These are phyloP conservation scores for Betta splendens DNA, from an alignment of 2,797 vertebrate genomes.

Conservation along the genomic window DNA sequence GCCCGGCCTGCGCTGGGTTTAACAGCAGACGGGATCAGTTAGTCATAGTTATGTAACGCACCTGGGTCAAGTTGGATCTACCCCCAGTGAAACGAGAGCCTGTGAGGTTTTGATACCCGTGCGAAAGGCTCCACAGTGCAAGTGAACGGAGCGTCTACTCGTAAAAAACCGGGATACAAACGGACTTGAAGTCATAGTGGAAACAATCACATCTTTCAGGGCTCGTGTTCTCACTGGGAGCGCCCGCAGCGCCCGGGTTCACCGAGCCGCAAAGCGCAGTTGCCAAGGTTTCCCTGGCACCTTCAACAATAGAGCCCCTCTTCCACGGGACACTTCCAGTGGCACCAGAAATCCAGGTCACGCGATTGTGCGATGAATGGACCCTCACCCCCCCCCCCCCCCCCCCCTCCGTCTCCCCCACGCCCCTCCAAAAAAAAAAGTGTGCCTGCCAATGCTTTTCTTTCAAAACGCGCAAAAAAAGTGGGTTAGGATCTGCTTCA, in stretches of 20 bases:
- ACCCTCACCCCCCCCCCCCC: neutral
- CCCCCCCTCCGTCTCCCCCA: neutral
- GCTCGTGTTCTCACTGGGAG: constrained; percentile 46
- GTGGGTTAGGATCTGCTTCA: neutral
- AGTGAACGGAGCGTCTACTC: too few species aligned
- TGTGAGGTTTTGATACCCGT: neutral
- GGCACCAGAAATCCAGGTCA: constrained; percentile 61
- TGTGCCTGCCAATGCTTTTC: constrained; percentile 17
- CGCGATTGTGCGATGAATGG: constrained; percentile 40
- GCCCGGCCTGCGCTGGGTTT: neutral
- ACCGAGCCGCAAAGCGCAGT: constrained; percentile 34
- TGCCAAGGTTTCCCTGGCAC: constrained; percentile 15
- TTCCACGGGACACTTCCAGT: constrained; percentile 37
- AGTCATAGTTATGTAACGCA: constrained; percentile 58
- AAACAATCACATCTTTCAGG: constrained; percentile 65
- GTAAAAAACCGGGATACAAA: too few species aligned
- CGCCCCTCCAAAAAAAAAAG: neutral
- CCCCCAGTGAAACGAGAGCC: constrained; percentile 15
- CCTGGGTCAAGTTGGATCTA: constrained; percentile 47
- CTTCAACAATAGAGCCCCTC: constrained; percentile 31
- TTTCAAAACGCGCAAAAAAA: constrained; percentile 2
- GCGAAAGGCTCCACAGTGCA: too few species aligned
- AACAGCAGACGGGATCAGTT: neutral
- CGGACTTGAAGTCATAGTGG: too few species aligned
- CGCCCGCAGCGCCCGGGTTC: constrained; percentile 18